Evolutionary conservation across 37 sponge, comb jelly and placozoan genomes (phyloP), one percentile per base, ranked within the genome.

Genomic region (Amphimedon queenslandica): DNA sequence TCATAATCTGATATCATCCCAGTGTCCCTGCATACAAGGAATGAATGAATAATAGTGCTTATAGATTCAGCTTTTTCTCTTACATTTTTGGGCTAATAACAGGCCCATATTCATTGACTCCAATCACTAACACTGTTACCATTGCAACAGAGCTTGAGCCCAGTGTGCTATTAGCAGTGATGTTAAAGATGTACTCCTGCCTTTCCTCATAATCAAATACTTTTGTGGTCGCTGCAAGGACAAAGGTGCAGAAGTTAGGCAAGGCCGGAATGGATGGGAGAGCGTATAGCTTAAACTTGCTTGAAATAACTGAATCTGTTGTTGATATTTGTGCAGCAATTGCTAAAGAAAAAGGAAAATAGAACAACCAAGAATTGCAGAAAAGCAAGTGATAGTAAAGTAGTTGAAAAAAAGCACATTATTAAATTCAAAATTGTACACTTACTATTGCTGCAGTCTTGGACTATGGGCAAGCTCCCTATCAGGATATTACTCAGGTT

Each of bases 21-120:
- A 25, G 23, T 47, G 31, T n/a, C 10, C 13, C 28, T 30, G 32
- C 10, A 10, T 30, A 20, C 24, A 23, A n/a, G 31, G 10, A 20
- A 29, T 10, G 18, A 29, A 20, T 10, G 31, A 20, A 63, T 8
- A 10, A 20, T 20, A 30, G 31, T 23, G 18, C 18, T 24, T 11
- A 30, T 8, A 63, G 18, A 33, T n/a, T n/a, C n/a, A n/a, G n/a
- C n/a, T n/a, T n/a, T n/a, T n/a, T n/a, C n/a, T n/a, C n/a, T n/a
- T n/a, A n/a, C n/a, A n/a, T n/a, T n/a, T n/a, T n/a, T n/a, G n/a
- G n/a, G n/a, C n/a, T n/a, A n/a, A 78, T 69, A 3, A n/a, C 71
- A 30, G 79, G 79, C 2, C 70, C n/a, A 42, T 41, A 80, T 38
- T 80, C 80, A 64, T 80, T 80, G 37, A 80, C 80, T 64, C 72